Evolutionary conservation across 2,888 invertebrate species (phyloP).

Genomic region (Sympetrum striolatum): DNA sequence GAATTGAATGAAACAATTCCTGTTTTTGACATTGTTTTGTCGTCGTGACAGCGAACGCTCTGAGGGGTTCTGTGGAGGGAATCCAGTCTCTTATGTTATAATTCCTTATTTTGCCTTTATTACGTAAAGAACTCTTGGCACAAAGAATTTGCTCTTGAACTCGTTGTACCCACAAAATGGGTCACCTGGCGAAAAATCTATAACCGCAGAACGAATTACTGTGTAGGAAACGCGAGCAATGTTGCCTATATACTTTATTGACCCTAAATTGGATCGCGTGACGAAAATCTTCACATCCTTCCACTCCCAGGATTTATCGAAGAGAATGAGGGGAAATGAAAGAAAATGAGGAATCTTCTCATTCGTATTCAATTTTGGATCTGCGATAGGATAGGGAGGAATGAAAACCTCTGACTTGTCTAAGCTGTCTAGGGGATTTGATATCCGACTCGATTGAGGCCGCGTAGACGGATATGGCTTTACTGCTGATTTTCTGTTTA

Average conservation of each 20-base stretch:
- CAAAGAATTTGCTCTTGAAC: background rate
- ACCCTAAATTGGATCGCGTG: background rate
- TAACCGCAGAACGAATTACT: background rate
- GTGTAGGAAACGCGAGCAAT: background rate
- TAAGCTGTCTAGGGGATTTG: background rate
- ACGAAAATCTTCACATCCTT: background rate
- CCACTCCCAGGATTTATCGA: background rate
- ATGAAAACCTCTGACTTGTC: background rate
- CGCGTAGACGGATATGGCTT: background rate
- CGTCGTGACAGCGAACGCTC: too few relatives aligned
- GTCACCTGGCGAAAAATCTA: background rate
- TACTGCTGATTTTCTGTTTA: background rate
- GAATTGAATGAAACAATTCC: too few relatives aligned
- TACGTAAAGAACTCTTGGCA: too few relatives aligned
- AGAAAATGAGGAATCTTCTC: background rate
- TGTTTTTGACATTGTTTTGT: too few relatives aligned
- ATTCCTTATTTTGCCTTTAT: background rate
- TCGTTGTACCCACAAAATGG: background rate
- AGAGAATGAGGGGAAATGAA: background rate
- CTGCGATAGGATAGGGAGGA: too few relatives aligned
- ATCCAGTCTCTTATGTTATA: background rate
- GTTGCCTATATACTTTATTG: background rate
- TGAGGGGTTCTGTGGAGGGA: background rate
- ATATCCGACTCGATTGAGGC: background rate
- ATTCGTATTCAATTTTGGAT: too few relatives aligned